Base-by-base conservation (phyloP, 2,797 vertebrate genomes). In the Aplochiton taeniatus region DNA sequence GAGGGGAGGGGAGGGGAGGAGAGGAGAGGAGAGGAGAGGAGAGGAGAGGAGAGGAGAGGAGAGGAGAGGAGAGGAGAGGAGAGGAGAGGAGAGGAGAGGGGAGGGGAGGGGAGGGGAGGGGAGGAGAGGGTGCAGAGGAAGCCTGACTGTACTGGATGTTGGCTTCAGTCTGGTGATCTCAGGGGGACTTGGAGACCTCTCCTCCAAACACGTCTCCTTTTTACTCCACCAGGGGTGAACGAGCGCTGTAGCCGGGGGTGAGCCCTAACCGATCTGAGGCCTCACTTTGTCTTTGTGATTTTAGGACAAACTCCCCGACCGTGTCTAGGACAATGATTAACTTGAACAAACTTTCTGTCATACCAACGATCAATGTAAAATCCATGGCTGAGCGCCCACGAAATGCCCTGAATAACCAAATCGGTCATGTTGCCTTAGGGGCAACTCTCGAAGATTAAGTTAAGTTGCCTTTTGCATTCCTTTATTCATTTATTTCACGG, bases 371-470 rank as follows among this genome's bases (percentile, higher is more conserved):
- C 31, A 31, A 31, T 31, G 31, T 31, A 31, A 31, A 31, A 31
- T 31, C 31, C 31, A 31, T 31, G 6, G 31, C 31, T 31, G 6
- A 31, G 31, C 31, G 31, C 31, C 31, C 31, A 31, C 31, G 6
- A 31, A 31, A 31, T 31, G 31, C 31, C 31, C 31, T 31, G 31
- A 31, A 17, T 74, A 82, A 83, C 82, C 83, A 86, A 86, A 87
- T 75, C 86, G 80, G 83, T 79, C 83, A 72, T 81, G 73, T 81
- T 85, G 88, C 82, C 86, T 88, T 84, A 76, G 81, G 75, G 45
- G 80, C 77, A 58, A 65, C 73, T 76, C 63, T 69, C 84, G 69
- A 83, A 49, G 61, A 68, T 46, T 49, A 73, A 52, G 60, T 61
- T 69, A 74, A 52, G 61, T 82, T 75, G 75, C 78, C 80, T 87